A percentile compares a stretch with the other conserved stretches of the same genome.
phyloP scores from a whole-genome alignment of 2,797 vertebrate genomes.

The Monodelphis domestica region DNA sequence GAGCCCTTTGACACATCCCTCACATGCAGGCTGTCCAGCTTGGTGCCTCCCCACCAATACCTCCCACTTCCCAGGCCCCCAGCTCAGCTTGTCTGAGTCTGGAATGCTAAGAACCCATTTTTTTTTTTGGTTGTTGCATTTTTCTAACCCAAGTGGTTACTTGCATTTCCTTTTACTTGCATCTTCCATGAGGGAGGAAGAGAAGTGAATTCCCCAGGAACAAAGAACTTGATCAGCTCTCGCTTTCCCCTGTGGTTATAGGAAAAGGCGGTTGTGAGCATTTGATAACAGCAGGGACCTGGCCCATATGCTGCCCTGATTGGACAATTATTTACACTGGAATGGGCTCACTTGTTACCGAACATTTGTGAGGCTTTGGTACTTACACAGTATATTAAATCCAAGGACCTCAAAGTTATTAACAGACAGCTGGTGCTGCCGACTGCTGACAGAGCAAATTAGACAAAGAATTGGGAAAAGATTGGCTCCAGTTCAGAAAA shows the following conservation, averaged over 20 bases:
- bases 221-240: conserved; percentile 83
- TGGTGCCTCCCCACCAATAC: conserved; percentile 67
- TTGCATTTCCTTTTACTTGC: conserved; percentile 83
- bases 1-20: conserved; percentile 64
- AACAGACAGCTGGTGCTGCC: conserved; percentile 60
- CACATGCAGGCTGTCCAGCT: conserved; percentile 75
- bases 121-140: conserved; percentile 65
- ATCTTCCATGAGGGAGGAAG: conserved; percentile 83
- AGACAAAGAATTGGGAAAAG: conserved; percentile 59
- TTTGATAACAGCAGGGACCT: conserved; percentile 77
- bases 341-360: conserved; percentile 70
- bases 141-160: conserved; percentile 80
- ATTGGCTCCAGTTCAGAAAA: conserved; percentile 59
- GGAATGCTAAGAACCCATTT: conserved; percentile 63
- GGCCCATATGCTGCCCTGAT: conserved; percentile 78
- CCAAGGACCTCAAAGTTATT: conserved; percentile 68
- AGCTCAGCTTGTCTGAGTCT: conserved; percentile 72
- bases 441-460: conserved; percentile 57
- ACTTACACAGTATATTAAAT: conserved; percentile 70
- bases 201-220: conserved; percentile 83
- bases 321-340: conserved; percentile 61
- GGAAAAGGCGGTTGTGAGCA: conserved; percentile 82
- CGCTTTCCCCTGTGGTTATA: conserved; percentile 82
- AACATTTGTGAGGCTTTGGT: conserved; percentile 66
- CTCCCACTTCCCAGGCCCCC: conserved; percentile 75